Evolutionary conservation across 2,113 vertebrate species (phyloP), one percentile per base, ranked within the genome.

Genomic region (Alces alces): DNA sequence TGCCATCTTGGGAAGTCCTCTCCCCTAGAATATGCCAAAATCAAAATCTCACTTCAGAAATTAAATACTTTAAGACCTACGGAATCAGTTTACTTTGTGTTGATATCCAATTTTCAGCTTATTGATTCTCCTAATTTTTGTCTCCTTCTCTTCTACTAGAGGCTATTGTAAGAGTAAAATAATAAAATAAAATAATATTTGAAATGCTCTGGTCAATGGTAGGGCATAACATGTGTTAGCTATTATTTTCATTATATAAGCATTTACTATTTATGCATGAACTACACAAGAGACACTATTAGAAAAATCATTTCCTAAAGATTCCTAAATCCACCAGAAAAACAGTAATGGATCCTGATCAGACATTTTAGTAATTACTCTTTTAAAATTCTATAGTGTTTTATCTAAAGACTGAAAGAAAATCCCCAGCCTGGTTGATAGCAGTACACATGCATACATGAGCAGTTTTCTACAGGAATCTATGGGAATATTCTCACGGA

Each of bases 321-420:
- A 89, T 47, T 64, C 45, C 50, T 33, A 64, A 86, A 64, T 52
- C 84, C 30, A n/a, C 30, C 14, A 23, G 45, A 82, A 86, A 93
- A 89, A 80, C 47, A 93, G 58, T 14, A 43, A 94, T n/a, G 64
- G 11, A 88, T 15, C 43, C 16, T 43, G 47, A 86, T 21, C 21
- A 54, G 50, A 11, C 61, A 88, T 79, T 92, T 90, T n/a, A 60
- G 17, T n/a, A 60, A 94, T 43, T 43, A 28, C 25, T 54, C 90
- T 76, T 30, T 50, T 36, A 60, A 54, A 55, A 25, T 76, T 78
- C 73, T 95, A 0, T 45, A 73, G 89, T 14, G 17, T 73, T 61
- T 91, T n/a, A 89, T 84, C n/a, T 93, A 36, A 96, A 93, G 47
- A 58, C 84, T 57, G 33, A 92, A 95, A 93, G 28, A 61, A 14